phyloP scores from a whole-genome alignment of 2,797 vertebrate species.

The Pelobates cultripes region DNA sequence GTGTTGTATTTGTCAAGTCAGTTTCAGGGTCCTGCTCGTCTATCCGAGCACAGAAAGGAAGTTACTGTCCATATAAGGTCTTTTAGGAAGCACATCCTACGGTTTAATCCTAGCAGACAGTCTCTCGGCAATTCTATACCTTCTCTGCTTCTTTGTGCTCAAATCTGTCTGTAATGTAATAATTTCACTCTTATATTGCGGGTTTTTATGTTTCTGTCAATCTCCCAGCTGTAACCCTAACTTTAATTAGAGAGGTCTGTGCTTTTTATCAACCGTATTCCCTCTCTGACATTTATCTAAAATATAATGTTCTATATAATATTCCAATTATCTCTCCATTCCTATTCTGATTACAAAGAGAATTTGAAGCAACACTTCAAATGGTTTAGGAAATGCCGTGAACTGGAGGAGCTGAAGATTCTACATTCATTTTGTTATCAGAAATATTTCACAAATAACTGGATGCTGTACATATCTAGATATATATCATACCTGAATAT shows the following conservation, averaged over 20 bases:
- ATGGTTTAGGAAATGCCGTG: too few species aligned
- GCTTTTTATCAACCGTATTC: background rate
- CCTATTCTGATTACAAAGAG: too few species aligned
- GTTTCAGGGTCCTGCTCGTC: background rate
- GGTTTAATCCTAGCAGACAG: background rate
- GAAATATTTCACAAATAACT: too few species aligned
- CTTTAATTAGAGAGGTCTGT: too few species aligned
- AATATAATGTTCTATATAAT: background rate
- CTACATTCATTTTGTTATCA: too few species aligned
- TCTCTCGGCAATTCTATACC: background rate
- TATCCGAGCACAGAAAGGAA: background rate
- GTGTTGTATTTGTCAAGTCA: background rate
- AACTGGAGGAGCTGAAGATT: too few species aligned
- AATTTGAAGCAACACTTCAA: too few species aligned
- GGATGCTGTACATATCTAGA: too few species aligned
- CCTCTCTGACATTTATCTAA: background rate
- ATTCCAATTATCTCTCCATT: background rate
- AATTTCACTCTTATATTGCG: background rate
- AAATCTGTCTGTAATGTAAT: background rate
- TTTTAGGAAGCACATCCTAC: background rate
- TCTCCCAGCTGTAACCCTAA: background rate
- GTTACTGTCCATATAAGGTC: background rate
- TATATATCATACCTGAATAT: too few species aligned
- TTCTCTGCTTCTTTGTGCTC: background rate
- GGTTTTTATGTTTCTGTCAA: background rate